Evolutionary conservation across 2,888 invertebrate genomes (phyloP), one percentile per base, ranked within the genome.

Genomic region (Clusia tigrina): DNA sequence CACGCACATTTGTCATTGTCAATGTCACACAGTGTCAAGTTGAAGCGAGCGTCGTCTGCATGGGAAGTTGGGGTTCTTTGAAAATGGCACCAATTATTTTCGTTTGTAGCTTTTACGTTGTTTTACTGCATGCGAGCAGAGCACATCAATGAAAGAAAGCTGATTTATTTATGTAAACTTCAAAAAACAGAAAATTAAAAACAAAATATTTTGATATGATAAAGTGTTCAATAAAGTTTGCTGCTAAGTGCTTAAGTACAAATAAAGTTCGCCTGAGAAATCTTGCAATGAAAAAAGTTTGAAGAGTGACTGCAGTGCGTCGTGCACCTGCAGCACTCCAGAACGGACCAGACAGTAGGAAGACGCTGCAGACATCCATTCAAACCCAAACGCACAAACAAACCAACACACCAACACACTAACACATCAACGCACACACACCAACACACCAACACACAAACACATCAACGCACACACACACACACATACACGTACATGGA

Each of bases 1-100:
- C n/a, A n/a, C n/a, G n/a, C n/a, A 67, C 78, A 77, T 77, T 78
- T 77, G 79, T 77, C 79, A 79, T 79, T 79, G 77, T 77, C 76
- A 76, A 76, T 76, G 76, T 77, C 77, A 77, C n/a, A n/a, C 77
- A 79, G 75, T 79, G 79, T 78, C 77, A 79, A 71, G 72, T 73
- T 68, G 70, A 69, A 74, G 72, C 68, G 65, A 66, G 67, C 67
- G 61, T 68, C 67, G 66, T 68, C 57, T 64, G 58, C 64, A 65
- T 60, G 63, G 53, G 52, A 51, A 12, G 23, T 26, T 24, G 25
- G 5, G 17, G 24, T 56, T 48, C 20, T 15, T 48, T 18, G 48
- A 15, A 42, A 42, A 15, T 48, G 48, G 48, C 5, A 20, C 6
- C 37, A 18, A 25, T 25, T 58, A 22, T 3, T 46, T 20, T n/a